Conservation (phyloP, 2,113 vertebrate genomes). For the Zosterops hypoxanthus region DNA sequence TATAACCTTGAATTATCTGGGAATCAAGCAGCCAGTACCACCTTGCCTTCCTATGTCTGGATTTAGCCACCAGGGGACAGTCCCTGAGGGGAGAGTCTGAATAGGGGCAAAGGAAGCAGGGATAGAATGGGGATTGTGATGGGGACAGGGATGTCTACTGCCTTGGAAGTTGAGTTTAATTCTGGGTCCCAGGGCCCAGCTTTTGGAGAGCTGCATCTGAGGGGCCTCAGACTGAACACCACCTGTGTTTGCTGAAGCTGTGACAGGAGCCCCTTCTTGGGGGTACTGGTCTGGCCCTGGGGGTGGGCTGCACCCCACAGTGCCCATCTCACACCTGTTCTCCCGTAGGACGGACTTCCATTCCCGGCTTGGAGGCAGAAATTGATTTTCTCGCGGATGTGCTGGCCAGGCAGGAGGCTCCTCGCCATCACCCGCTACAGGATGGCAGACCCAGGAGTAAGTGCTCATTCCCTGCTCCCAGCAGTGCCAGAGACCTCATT, state of each 20-base stretch:
- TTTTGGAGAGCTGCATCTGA: background rate
- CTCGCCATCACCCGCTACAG: constrained; percentile 18
- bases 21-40: background rate
- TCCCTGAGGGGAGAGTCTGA: background rate
- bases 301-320: rapidly evolving
- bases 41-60: background rate
- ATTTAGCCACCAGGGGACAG: background rate
- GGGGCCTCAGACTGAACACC: background rate
- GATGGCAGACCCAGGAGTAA: constrained; percentile 67
- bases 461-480: background rate
- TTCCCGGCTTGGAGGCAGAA: constrained; percentile 82
- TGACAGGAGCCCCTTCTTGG: rapidly evolving
- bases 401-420: constrained; percentile 75
- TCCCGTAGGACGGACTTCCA: background rate
- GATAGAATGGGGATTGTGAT: background rate
- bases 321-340: rapidly evolving
- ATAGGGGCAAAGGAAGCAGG: background rate
- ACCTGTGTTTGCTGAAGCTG: background rate
- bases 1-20: background rate
- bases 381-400: constrained; percentile 87
- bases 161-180: constrained; percentile 16
- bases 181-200: background rate
- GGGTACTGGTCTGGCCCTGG: background rate
- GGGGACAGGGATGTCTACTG: background rate
- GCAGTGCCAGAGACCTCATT: rapidly evolving